Conservation (phyloP, 2,888 invertebrate genomes). For the Megaustenia siamemsis region DNA sequence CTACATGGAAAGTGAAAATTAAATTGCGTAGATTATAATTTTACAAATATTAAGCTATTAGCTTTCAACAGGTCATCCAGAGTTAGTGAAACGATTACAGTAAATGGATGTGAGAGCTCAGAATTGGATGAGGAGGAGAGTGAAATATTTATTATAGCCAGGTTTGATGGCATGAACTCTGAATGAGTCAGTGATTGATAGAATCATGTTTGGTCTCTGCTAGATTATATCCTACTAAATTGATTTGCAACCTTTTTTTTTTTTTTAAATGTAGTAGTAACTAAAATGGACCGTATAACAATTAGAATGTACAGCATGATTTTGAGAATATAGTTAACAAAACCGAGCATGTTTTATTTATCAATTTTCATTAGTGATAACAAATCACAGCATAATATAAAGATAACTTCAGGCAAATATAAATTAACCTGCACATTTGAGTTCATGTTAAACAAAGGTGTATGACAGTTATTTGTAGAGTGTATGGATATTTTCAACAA, state of each 20-base stretch:
- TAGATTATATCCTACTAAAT: background rate
- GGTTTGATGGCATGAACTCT: constrained; percentile 47
- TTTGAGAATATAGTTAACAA: background rate
- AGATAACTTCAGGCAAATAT: no score
- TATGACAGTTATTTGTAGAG: no score
- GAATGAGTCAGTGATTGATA: background rate
- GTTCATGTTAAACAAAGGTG: no score
- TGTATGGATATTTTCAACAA: no score
- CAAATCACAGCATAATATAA: no score
- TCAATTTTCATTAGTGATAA: no score
- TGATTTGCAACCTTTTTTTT: background rate
- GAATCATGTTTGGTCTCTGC: background rate
- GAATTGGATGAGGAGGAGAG: constrained; percentile 38
- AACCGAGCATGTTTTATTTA: background rate
- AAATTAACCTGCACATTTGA: no score
- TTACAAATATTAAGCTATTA: background rate
- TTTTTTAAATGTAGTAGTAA: background rate
- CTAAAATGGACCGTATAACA: background rate
- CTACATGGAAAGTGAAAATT: no score
- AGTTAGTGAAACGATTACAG: background rate
- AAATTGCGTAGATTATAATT: background rate
- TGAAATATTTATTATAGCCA: constrained; percentile 35
- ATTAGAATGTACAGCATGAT: background rate
- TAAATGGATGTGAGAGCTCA: constrained; percentile 18
- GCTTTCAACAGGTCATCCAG: constrained; percentile 34